These are phyloP conservation scores for Xanthia icteritia DNA, from an alignment of 2,888 invertebrate genomes.

Conservation along the genomic window DNA sequence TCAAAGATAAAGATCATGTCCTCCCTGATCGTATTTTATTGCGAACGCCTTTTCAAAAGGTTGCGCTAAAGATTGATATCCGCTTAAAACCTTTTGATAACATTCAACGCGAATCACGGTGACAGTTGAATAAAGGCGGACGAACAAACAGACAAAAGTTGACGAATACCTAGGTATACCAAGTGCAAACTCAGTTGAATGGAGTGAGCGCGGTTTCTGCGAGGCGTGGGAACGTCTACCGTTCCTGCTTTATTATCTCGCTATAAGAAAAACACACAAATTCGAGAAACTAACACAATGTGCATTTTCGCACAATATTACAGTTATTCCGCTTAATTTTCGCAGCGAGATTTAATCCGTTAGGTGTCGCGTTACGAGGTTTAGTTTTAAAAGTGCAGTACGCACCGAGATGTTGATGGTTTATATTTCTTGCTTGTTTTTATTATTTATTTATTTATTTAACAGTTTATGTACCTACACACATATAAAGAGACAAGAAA, in stretches of 20 bases:
- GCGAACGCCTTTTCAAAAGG: slow-evolving; percentile 33
- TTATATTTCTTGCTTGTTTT: slow-evolving; percentile 23
- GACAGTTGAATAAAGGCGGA: slow-evolving; percentile 80
- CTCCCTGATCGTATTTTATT: slow-evolving; percentile 13
- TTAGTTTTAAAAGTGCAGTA: slow-evolving; percentile 32
- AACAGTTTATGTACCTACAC: no score
- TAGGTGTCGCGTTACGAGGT: slow-evolving; percentile 46
- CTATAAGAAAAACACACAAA: slow-evolving; percentile 75
- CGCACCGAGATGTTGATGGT: slow-evolving; percentile 19
- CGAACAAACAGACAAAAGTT: slow-evolving; percentile 77
- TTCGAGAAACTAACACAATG: slow-evolving; percentile 77
- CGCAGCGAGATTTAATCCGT: slow-evolving; percentile 56
- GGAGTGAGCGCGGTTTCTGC: slow-evolving; percentile 63
- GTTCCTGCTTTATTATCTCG: slow-evolving; percentile 74
- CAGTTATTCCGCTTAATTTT: slow-evolving; percentile 66
- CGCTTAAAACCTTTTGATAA: slow-evolving; percentile 75
- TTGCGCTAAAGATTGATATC: slow-evolving; percentile 69
- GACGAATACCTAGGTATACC: slow-evolving; percentile 72
- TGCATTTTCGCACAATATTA: slow-evolving; percentile 73
- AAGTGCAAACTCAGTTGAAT: slow-evolving; percentile 70
- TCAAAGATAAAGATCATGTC: slow-evolving; percentile 20
- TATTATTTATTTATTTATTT: no score
- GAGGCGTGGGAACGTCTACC: slow-evolving; percentile 83
- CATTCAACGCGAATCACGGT: slow-evolving; percentile 69
- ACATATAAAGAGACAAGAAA: no score